phyloP scores from a whole-genome alignment of 2,888 invertebrate genomes.

The Molorchus minor region DNA sequence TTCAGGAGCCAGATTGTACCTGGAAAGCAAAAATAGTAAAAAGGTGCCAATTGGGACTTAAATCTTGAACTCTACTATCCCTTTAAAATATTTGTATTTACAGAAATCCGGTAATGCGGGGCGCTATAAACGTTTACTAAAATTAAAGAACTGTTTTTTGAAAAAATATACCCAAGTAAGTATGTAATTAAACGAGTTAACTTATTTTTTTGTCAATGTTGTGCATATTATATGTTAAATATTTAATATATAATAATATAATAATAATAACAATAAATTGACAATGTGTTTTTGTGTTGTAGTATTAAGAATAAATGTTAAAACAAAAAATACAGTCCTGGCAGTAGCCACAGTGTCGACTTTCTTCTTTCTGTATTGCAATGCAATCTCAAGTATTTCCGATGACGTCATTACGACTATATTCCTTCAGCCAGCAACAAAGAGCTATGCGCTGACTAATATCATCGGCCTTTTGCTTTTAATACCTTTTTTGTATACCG shows the following conservation, averaged over 20 bases:
- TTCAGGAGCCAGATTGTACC: no score
- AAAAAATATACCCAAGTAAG: neutral
- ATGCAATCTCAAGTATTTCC: constrained; percentile 49
- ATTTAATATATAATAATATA: no score
- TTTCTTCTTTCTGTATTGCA: constrained; percentile 39
- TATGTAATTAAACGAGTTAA: no score
- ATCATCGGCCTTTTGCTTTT: constrained; percentile 18
- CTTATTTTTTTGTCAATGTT: no score
- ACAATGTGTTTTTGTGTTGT: neutral
- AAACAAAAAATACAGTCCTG: constrained; percentile 4
- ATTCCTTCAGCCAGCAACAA: constrained; percentile 18
- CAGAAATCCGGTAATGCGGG: no score
- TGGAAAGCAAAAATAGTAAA: no score
- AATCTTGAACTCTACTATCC: no score
- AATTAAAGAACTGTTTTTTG: neutral
- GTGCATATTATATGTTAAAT: no score
- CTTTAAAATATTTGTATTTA: no score
- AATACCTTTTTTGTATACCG: constrained; percentile 21
- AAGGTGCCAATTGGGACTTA: no score
- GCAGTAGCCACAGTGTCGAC: constrained; percentile 1
- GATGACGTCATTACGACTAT: constrained; percentile 43
- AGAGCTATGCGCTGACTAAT: constrained; percentile 21
- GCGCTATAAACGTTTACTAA: no score
- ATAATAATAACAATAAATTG: neutral
- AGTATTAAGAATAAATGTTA: neutral